Percentiles rank a stretch among this genome's conserved stretches.
Conservation (phyloP, 2,113 vertebrate genomes). For the Saguinus midas region DNA sequence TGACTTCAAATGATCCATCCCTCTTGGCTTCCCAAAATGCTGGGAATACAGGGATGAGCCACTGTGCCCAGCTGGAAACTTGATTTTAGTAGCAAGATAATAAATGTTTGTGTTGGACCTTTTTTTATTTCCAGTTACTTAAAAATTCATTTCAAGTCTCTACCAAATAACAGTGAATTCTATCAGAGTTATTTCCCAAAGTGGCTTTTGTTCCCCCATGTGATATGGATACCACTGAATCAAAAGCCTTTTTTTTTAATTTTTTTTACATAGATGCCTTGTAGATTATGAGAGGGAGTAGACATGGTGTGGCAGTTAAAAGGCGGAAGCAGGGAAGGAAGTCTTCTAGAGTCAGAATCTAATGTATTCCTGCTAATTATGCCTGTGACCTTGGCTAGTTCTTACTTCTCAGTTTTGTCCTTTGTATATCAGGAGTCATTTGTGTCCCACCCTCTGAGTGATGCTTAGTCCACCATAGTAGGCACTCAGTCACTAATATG, state of each 20-base stretch:
- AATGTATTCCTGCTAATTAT: background rate
- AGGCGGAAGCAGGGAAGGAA: background rate
- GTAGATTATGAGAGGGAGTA: background rate
- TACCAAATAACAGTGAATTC: background rate
- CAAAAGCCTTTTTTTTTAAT: background rate
- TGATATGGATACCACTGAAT: background rate
- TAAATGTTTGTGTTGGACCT: background rate
- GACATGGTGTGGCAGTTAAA: background rate
- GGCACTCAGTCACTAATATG: background rate
- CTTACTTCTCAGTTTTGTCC: background rate
- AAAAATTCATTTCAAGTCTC: constrained; percentile 43
- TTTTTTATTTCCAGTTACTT: background rate
- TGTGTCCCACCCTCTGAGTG: fast-evolving
- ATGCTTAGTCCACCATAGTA: background rate
- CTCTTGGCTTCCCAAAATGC: no score
- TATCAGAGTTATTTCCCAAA: background rate
- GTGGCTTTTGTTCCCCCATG: background rate
- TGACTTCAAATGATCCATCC: no score
- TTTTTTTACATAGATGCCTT: background rate
- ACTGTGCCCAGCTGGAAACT: background rate
- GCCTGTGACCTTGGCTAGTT: background rate
- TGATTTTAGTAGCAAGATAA: background rate
- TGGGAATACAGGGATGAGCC: no score
- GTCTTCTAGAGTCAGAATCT: background rate
- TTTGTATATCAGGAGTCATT: background rate